A percentile compares a stretch with the other conserved stretches of the same genome.
Conservation (phyloP, 2,888 invertebrate genomes). For the Sipha maydis region DNA sequence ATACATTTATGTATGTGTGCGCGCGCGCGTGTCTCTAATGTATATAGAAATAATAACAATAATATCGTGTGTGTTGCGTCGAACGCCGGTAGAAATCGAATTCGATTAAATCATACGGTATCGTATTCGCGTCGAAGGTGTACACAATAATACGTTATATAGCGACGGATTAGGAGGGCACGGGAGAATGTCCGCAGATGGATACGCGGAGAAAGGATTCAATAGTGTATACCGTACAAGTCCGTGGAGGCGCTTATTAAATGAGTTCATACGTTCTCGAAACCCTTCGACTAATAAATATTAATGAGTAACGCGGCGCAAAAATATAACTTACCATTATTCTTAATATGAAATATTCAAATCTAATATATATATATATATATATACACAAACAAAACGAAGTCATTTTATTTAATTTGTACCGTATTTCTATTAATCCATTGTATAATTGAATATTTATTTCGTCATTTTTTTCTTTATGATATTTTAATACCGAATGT, state of each 20-base stretch:
- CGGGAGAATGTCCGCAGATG: constrained; percentile 7
- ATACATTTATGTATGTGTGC: not conserved
- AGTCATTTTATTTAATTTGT: not conserved
- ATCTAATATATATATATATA: too few relatives aligned
- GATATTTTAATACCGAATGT: not conserved
- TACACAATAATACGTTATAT: not conserved
- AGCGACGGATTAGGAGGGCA: too few relatives aligned
- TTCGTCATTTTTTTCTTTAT: not conserved
- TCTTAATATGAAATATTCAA: not conserved
- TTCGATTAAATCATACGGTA: not conserved
- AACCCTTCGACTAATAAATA: not conserved
- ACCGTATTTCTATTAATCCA: not conserved
- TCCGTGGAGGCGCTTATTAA: not conserved
- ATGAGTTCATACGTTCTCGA: not conserved
- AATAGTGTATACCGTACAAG: not conserved
- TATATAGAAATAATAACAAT: not conserved
- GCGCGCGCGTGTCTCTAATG: not conserved
- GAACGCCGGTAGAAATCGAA: constrained; percentile 11
- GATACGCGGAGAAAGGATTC: not conserved
- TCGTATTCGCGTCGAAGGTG: not conserved
- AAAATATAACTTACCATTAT: not conserved
- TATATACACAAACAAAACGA: not conserved
- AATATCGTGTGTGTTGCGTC: constrained; percentile 1
- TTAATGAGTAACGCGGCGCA: not conserved
- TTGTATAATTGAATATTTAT: not conserved